Conservation (phyloP, 2,797 vertebrate species). For the Sparidentex hasta region DNA sequence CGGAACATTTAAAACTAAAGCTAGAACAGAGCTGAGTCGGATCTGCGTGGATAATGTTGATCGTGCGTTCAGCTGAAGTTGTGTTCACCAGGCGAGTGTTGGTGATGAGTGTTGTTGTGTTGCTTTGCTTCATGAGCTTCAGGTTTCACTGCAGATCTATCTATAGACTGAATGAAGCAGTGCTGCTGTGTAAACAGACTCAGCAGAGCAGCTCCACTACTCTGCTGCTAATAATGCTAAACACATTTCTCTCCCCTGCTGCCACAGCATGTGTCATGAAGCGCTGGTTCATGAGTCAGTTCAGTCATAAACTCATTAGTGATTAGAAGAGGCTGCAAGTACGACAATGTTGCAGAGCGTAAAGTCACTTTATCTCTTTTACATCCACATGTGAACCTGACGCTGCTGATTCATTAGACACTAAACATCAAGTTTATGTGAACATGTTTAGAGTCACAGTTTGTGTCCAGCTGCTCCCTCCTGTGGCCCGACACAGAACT, state of each 20-base stretch:
- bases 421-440: neutral
- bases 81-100: neutral
- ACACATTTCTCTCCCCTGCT: conserved; percentile 3
- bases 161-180: conserved; percentile 36
- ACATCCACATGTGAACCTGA: neutral
- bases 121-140: conserved; percentile 1
- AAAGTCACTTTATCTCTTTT: neutral
- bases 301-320: neutral
- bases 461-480: neutral
- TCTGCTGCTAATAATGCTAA: neutral
- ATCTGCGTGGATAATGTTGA: neutral
- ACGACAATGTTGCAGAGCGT: neutral
- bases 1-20: no score
- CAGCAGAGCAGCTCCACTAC: conserved; percentile 10
- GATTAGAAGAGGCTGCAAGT: neutral
- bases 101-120: neutral
- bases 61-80: neutral
- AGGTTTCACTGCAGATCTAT: conserved; percentile 57
- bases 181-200: conserved; percentile 26
- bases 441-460: neutral
- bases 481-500: neutral
- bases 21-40: no score
- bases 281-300: neutral
- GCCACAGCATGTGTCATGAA: neutral
- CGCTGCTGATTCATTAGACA: no score